Evolutionary conservation across 2,797 vertebrate species (phyloP).

Genomic region (Peromyscus attwateri): DNA sequence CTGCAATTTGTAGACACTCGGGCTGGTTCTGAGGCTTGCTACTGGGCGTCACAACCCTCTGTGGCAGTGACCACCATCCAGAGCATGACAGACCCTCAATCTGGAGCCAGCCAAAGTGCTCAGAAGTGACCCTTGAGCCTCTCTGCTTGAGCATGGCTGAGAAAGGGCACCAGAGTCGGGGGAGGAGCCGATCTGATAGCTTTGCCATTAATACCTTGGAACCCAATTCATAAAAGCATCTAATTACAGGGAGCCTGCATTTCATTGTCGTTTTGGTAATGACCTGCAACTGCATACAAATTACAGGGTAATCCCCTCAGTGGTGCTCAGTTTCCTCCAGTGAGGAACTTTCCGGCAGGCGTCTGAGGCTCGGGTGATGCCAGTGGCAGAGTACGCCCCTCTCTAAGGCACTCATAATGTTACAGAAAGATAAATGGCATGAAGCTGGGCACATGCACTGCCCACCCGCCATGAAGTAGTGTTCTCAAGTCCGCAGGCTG

Average conservation of each 20-base stretch:
- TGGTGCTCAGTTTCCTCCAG: neutral
- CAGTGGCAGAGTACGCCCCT: neutral
- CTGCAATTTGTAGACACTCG: neutral
- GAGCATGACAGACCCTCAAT: neutral
- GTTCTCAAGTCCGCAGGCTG: neutral
- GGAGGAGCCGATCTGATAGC: conserved; percentile 29
- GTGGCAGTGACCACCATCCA: accelerated
- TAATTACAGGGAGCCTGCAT: conserved; percentile 72
- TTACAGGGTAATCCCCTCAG: conserved; percentile 72
- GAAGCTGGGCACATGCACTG: neutral
- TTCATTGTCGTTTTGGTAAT: conserved; percentile 78
- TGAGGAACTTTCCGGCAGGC: neutral
- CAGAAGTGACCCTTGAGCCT: neutral
- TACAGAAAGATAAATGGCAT: neutral
- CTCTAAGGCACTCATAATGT: neutral
- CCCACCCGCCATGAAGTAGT: accelerated
- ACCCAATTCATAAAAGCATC: conserved; percentile 75
- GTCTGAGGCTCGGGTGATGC: neutral
- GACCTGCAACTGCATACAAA: conserved; percentile 79
- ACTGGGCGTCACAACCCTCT: neutral
- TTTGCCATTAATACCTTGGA: conserved; percentile 61
- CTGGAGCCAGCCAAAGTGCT: neutral
- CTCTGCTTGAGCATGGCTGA: neutral
- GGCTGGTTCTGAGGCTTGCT: neutral
- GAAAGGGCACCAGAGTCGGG: neutral